A percentile compares a stretch with the other conserved stretches of the same genome.
phyloP scores from a whole-genome alignment of 2,113 vertebrate genomes.

The Stegostoma tigrinum region DNA sequence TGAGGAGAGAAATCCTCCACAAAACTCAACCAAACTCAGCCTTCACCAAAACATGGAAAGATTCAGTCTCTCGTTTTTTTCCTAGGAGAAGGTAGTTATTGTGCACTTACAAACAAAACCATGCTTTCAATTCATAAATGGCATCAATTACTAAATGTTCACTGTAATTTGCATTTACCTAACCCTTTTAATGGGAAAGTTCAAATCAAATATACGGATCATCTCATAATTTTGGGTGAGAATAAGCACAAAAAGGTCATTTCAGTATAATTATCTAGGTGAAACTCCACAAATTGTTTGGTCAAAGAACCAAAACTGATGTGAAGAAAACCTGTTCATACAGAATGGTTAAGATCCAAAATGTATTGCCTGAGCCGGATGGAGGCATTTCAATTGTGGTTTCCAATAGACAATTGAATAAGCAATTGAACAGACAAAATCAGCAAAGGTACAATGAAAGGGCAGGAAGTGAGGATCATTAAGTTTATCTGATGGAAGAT shows the following conservation, averaged over 20 bases:
- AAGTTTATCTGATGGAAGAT: neutral
- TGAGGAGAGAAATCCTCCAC: too few species aligned
- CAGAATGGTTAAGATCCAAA: neutral
- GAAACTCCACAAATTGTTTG: neutral
- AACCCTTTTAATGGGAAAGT: neutral
- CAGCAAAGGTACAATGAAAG: neutral
- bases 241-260: neutral
- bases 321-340: too few species aligned
- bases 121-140: neutral
- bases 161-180: neutral
- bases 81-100: neutral
- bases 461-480: neutral
- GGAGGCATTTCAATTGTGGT: neutral
- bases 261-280: neutral
- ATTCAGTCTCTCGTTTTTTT: neutral
- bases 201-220: neutral
- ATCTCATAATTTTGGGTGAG: neutral
- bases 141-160: neutral
- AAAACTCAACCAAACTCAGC: too few species aligned
- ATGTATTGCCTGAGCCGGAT: too few species aligned
- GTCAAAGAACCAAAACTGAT: neutral
- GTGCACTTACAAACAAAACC: neutral
- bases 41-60: too few species aligned
- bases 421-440: neutral
- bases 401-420: neutral